Evolutionary conservation across 2,797 vertebrate species (phyloP).

Genomic region (Poecilia wingei): DNA sequence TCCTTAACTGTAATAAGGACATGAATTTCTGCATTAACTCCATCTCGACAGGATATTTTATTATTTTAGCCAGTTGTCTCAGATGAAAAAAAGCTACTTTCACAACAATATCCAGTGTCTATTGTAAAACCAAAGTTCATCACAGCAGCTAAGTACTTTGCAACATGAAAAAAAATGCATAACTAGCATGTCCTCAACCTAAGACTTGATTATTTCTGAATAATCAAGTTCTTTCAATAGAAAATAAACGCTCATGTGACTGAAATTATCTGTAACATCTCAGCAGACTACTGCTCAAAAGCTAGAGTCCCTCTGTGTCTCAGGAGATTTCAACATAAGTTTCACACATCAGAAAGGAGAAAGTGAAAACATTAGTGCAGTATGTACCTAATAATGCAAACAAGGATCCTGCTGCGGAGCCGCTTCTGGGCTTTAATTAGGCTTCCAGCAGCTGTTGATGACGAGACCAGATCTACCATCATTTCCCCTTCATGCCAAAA

Average conservation of each 20-base stretch:
- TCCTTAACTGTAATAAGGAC: background rate
- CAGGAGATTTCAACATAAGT: conserved; percentile 45
- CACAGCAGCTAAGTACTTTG: too few relatives aligned
- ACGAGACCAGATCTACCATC: conserved; percentile 45
- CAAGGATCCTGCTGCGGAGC: conserved; percentile 54
- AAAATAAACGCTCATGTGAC: conserved; percentile 1
- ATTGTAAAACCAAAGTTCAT: background rate
- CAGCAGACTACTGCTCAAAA: conserved; percentile 44
- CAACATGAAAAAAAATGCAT: background rate
- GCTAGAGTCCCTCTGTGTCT: conserved; percentile 47
- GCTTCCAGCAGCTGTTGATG: conserved; percentile 66
- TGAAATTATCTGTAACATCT: conserved; percentile 8
- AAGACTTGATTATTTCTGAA: background rate
- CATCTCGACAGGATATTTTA: background rate
- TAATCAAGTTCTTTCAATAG: background rate
- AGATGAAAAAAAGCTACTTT: background rate
- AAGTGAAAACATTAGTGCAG: conserved; percentile 40
- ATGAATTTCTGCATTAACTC: background rate
- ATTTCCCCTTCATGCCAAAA: conserved; percentile 48
- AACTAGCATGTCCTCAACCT: background rate
- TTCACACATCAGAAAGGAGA: conserved; percentile 43
- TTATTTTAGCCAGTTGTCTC: background rate
- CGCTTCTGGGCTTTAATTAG: conserved; percentile 68
- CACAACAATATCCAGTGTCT: background rate
- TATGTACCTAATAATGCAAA: conserved; percentile 65